Evolutionary conservation across 2,113 vertebrate species (phyloP), one percentile per base, ranked within the genome.

Genomic region (Enhydra lutris): DNA sequence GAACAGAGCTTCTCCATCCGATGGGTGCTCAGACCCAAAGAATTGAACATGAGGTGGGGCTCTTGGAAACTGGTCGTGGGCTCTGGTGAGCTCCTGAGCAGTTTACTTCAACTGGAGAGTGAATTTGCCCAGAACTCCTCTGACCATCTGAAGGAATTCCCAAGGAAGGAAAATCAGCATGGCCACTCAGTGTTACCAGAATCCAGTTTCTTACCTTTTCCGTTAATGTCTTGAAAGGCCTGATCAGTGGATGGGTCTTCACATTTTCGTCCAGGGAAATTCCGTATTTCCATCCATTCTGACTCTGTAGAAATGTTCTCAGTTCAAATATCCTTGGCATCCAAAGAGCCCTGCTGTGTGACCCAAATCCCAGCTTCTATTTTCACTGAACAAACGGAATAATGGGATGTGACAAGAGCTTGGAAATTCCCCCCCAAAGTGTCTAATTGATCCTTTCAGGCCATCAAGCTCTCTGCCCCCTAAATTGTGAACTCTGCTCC

Each of bases 261-360:
- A 98, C 98, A 79, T 99, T 99, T 98, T 99, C 99, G 94, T 99
- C 99, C 78, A 99, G 97, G 76, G 98, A 98, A 97, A 99, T 99
- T 57, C 99, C 99, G 0, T 99, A 99, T 97, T 99, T 99, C 99
- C 99, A 99, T 52, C 99, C 99, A 89, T 98, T 99, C 97, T 99
- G 98, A 96, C 99, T 99, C 99, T 99, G 98, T 89, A 83, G 85
- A 95, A 97, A 97, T n/a, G 12, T 89, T 87, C 39, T 93, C 47
- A 96, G 78, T 94, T 98, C 69, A 95, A 73, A 97, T 80, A 87
- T 36, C 24, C 5, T 79, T 69, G 71, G 17, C 45, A 86, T 31
- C 65, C 81, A 57, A 86, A 69, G 12, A 89, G 14, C 36, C 82
- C 78, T 2, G 2, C 39, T 86, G 13, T 24, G 15, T 80, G 92